Evolutionary conservation across 1,140 invertebrate genomes (phyloP).

Genomic region (Ceratoteleas bidentatus): DNA sequence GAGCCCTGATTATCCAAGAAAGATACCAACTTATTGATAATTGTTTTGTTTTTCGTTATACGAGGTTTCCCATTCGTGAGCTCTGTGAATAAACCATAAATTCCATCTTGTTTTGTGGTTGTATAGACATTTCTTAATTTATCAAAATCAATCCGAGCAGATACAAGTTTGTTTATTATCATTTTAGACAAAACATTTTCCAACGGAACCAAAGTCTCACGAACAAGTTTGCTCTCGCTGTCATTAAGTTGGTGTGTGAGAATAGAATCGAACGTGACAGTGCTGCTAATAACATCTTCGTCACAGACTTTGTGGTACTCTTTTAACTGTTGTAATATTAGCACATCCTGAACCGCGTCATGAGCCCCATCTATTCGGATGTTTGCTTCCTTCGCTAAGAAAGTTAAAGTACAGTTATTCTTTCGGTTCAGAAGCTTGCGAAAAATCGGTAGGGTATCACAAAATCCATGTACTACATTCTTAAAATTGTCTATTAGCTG

Average conservation of each 20-base stretch:
- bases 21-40: no score
- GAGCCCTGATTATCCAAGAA: no score
- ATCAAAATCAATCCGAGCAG: neutral
- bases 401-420: conserved; percentile 16
- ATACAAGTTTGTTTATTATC: conserved; percentile 19
- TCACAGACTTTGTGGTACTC: neutral
- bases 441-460: conserved; percentile 32
- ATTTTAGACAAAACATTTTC: conserved; percentile 16
- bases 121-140: conserved; percentile 9
- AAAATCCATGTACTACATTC: conserved; percentile 28
- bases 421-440: conserved; percentile 17
- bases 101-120: neutral
- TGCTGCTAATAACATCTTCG: neutral
- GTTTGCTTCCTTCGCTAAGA: conserved; percentile 11
- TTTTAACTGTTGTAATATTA: conserved; percentile 14
- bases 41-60: conserved; percentile 10
- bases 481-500: conserved; percentile 12
- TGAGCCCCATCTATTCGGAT: conserved; percentile 9
- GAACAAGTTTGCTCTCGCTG: neutral
- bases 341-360: conserved; percentile 16
- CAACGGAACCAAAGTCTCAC: neutral
- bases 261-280: conserved; percentile 1
- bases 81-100: neutral
- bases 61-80: conserved; percentile 2
- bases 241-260: neutral